These are phyloP conservation scores for Apodemus sylvaticus DNA, from an alignment of 2,113 vertebrate genomes.

Conservation along the genomic window DNA sequence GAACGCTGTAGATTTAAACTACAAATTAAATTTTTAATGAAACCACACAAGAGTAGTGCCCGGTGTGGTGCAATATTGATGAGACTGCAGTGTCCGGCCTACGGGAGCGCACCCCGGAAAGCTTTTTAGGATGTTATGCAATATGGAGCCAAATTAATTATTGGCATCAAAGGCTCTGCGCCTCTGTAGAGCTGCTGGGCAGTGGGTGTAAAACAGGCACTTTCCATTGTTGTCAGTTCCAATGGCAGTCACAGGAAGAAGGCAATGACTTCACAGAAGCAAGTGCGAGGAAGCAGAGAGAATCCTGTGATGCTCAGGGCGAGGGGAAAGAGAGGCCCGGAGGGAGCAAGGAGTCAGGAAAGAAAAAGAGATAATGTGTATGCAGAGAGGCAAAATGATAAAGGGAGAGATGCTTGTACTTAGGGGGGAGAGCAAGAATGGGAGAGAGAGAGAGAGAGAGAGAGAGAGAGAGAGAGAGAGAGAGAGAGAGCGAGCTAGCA, in stretches of 20 bases:
- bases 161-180: constrained; percentile 82
- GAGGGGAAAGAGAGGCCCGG: not conserved
- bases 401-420: not conserved
- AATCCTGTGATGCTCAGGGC: not conserved
- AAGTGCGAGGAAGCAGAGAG: not conserved
- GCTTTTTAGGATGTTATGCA: constrained; percentile 88
- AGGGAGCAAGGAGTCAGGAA: not conserved
- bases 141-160: constrained; percentile 87
- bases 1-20: constrained; percentile 84
- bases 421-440: not conserved
- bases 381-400: constrained; percentile 16
- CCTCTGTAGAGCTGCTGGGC: constrained; percentile 77
- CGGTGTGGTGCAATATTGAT: constrained; percentile 85
- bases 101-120: constrained; percentile 84
- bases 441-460: not conserved
- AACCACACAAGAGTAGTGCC: constrained; percentile 83
- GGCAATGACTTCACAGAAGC: constrained; percentile 9
- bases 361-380: not conserved
- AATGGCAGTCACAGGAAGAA: constrained; percentile 69
- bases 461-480: not conserved
- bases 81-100: constrained; percentile 81
- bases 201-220: constrained; percentile 50
- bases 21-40: constrained; percentile 90
- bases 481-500: constrained; percentile 28
- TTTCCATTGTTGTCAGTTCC: constrained; percentile 60